Evolutionary conservation across 2,888 invertebrate species (phyloP).

Genomic region (Thera obeliscata): DNA sequence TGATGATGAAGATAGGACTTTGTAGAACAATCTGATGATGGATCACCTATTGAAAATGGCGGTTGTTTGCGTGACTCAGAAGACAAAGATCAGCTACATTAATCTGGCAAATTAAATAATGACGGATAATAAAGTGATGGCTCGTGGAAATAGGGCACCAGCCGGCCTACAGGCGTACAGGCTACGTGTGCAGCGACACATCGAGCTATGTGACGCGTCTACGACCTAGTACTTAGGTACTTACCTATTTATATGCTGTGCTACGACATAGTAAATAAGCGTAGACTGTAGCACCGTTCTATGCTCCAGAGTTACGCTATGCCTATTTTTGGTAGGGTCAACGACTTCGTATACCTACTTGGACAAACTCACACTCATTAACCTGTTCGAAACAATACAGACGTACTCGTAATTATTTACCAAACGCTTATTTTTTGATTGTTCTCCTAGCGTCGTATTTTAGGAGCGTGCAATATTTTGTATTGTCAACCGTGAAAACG

Average conservation of each 20-base stretch:
- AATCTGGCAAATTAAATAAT: constrained; percentile 51
- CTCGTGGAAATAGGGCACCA: constrained; percentile 48
- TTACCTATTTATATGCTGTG: neutral
- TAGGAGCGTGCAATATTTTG: no score
- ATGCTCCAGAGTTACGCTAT: neutral
- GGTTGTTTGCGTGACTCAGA: constrained; percentile 34
- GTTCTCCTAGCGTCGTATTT: no score
- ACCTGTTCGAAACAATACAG: no score
- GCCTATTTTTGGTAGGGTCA: neutral
- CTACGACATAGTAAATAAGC: neutral
- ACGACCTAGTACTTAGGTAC: constrained; percentile 4
- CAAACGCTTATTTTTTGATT: no score
- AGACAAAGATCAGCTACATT: constrained; percentile 42
- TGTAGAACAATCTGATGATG: constrained; percentile 7
- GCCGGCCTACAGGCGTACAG: constrained; percentile 27
- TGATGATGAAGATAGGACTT: no score
- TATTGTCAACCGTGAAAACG: no score
- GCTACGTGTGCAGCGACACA: constrained; percentile 22
- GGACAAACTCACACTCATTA: no score
- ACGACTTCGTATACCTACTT: neutral
- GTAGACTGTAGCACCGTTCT: constrained; percentile 8
- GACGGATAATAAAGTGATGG: constrained; percentile 45
- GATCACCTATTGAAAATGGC: constrained; percentile 9
- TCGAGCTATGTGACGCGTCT: neutral
- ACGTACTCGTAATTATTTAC: no score